Evolutionary conservation across 2,113 vertebrate species (phyloP), one percentile per base, ranked within the genome.

Genomic region (Symphodus melops): DNA sequence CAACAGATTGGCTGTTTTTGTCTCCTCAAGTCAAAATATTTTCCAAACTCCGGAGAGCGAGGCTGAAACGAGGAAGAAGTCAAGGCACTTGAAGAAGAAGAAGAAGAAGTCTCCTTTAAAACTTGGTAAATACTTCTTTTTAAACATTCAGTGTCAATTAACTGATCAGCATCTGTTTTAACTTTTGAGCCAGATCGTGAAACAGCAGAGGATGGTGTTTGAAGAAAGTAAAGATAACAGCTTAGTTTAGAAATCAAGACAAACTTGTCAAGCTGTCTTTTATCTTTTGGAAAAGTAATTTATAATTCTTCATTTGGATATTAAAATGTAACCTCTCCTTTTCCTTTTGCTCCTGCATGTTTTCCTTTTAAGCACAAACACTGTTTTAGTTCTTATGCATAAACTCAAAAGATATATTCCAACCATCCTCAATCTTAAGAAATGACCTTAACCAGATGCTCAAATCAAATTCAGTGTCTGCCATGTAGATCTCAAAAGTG

Each of bases 341-440:
- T 53, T 9, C 55, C 51, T 57, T 51, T 56, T 59, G 39, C 28
- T 64, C 25, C 25, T 75, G 48, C 68, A 69, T 60, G 25, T 57
- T 62, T 49, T 14, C 54, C 48, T 81, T 71, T 71, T 25, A 54
- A 57, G 20, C 72, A 57, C 56, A 82, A 56, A 69, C 11, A 65
- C 9, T 88, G 79, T 83, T 84, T 75, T 74, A 88, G 62, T 23
- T 86, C 71, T 71, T 72, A 61, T 71, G 28, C 51, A 65, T 37
- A 73, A 90, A 88, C 65, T 88, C 86, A 84, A 81, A 81, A 82
- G 77, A 69, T 65, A 62, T 89, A 90, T 91, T 90, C 77, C 84
- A 72, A 72, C 54, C 61, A 63, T 63, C 60, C 13, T 68, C 67
- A 59, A 69, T 84, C 54, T 75, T 84, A 25, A 64, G 42, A 81